Evolutionary conservation across 2,113 vertebrate genomes (phyloP).

Genomic region (Lates calcarifer): DNA sequence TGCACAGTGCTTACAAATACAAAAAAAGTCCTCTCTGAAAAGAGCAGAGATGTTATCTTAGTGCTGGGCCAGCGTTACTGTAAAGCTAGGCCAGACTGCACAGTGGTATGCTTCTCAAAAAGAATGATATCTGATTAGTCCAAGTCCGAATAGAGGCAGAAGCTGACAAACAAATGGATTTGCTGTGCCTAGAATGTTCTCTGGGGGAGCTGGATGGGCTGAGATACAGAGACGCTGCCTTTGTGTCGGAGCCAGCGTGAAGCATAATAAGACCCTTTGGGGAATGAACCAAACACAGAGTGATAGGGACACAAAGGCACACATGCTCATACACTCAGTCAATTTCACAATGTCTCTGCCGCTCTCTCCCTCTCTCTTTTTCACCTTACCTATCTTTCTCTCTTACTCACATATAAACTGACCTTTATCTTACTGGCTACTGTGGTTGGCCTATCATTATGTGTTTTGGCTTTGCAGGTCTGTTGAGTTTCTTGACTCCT

Average conservation of each 20-base stretch:
- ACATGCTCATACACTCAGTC: constrained; percentile 76
- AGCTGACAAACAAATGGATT: constrained; percentile 84
- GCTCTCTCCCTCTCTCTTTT: constrained; percentile 18
- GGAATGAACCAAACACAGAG: constrained; percentile 78
- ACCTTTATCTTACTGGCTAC: constrained; percentile 55
- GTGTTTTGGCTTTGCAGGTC: constrained; percentile 33
- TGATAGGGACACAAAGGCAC: constrained; percentile 76
- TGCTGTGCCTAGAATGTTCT: constrained; percentile 78
- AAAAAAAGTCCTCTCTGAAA: constrained; percentile 43
- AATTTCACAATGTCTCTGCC: constrained; percentile 64
- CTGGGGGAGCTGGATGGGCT: constrained; percentile 72
- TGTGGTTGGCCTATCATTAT: constrained; percentile 34
- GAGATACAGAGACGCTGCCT: constrained; percentile 74
- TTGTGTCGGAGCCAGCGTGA: constrained; percentile 72
- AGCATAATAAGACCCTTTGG: constrained; percentile 84
- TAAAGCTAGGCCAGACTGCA: constrained; percentile 46
- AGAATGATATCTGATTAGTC: constrained; percentile 81
- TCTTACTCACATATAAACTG: constrained; percentile 46
- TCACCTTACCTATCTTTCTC: constrained; percentile 9
- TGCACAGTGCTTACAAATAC: constrained; percentile 24
- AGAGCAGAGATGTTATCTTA: constrained; percentile 63
- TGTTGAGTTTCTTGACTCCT: constrained; percentile 27
- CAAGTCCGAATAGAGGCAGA: constrained; percentile 58
- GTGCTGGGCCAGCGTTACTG: constrained; percentile 48
- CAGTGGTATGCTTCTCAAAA: constrained; percentile 61